Conservation (phyloP, 2,113 vertebrate species). For the Nestor notabilis region DNA sequence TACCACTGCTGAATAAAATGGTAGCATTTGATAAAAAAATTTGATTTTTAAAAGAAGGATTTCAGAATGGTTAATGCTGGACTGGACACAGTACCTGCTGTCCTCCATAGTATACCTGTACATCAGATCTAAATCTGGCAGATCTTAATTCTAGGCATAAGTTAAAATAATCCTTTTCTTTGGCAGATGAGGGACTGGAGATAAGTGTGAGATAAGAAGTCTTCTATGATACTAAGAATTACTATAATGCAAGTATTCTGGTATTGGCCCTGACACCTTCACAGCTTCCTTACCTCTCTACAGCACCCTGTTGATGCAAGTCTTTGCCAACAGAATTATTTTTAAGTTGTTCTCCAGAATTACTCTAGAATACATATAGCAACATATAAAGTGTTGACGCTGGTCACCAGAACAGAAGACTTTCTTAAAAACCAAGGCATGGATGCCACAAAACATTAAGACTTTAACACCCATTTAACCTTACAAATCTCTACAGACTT, state of each 20-base stretch:
- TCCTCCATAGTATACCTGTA: not conserved
- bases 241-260: not conserved
- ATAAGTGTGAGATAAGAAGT: not conserved
- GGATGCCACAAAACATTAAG: not conserved
- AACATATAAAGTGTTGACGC: not conserved
- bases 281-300: not conserved
- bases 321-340: not conserved
- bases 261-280: not conserved
- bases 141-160: not conserved
- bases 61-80: not conserved
- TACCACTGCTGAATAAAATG: not conserved
- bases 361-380: not conserved
- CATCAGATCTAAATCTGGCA: not conserved
- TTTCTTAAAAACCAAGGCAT: not conserved
- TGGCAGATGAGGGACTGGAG: not conserved
- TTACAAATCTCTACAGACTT: not conserved
- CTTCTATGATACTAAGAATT: not conserved
- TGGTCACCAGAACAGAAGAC: not conserved
- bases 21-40: not conserved
- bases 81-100: not conserved
- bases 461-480: not conserved
- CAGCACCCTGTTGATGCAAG: not conserved
- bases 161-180: not conserved
- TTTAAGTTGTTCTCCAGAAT: not conserved
- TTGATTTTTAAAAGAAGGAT: not conserved